Evolutionary conservation across 2,797 vertebrate species (phyloP).

Genomic region (Spheniscus humboldti): DNA sequence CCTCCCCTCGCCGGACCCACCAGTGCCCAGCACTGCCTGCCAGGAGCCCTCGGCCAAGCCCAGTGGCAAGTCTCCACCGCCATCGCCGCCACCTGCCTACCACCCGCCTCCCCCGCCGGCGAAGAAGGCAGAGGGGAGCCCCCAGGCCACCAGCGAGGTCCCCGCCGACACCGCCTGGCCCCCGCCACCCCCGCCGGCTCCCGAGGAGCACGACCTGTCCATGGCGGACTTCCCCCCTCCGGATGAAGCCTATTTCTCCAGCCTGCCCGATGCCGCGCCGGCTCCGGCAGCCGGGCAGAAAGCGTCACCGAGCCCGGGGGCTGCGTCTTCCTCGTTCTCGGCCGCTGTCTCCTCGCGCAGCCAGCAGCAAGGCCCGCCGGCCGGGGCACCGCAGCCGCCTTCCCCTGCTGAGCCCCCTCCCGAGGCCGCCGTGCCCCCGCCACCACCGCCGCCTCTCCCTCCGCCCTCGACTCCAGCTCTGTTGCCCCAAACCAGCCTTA

Average conservation of each 20-base stretch:
- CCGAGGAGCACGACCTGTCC: slow-evolving; percentile 80
- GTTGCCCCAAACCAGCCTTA: slow-evolving; percentile 22
- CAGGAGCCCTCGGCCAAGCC: slow-evolving; percentile 1
- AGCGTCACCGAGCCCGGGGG: rapidly evolving
- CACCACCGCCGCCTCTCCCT: background rate
- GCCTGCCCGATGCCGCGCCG: slow-evolving; percentile 61
- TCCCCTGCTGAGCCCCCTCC: background rate
- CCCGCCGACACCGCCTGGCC: slow-evolving; percentile 81
- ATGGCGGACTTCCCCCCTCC: slow-evolving; percentile 85
- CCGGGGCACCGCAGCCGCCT: background rate
- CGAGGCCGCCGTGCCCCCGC: background rate
- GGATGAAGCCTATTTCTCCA: slow-evolving; percentile 81
- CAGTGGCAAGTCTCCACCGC: slow-evolving; percentile 71
- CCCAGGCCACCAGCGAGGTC: background rate
- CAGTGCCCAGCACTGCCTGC: background rate
- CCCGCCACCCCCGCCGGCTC: slow-evolving; percentile 84
- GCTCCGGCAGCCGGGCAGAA: background rate
- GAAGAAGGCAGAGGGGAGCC: slow-evolving; percentile 74
- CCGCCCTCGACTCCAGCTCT: background rate
- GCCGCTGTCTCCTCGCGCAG: background rate
- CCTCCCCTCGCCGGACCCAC: background rate
- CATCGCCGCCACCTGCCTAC: slow-evolving; percentile 86
- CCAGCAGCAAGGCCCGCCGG: background rate
- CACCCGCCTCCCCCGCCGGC: slow-evolving; percentile 85
- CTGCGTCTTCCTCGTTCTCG: background rate